These are phyloP conservation scores for Chiroxiphia lanceolata DNA, from an alignment of 2,797 vertebrate species.

Conservation along the genomic window DNA sequence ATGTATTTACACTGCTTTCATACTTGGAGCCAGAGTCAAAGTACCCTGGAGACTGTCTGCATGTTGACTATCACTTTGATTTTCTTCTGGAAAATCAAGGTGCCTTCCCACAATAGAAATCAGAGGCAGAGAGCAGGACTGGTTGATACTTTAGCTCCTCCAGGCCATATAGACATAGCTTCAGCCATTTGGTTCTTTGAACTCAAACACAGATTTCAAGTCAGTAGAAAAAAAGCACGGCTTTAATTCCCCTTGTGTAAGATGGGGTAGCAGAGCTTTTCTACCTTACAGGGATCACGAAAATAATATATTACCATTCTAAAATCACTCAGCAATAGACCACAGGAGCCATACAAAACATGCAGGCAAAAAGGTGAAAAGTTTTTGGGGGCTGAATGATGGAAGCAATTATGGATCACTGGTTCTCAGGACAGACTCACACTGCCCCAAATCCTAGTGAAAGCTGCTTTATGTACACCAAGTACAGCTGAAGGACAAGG, in stretches of 20 bases:
- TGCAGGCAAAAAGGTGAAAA: not conserved
- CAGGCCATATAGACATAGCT: not conserved
- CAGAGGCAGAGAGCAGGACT: not conserved
- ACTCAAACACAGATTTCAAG: conserved; percentile 15
- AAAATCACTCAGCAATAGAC: not conserved
- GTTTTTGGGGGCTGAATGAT: not conserved
- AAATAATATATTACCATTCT: not conserved
- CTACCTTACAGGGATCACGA: not conserved
- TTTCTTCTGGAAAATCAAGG: not conserved
- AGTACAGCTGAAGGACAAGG: not conserved
- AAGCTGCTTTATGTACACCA: not conserved
- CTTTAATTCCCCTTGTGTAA: not conserved
- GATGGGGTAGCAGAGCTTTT: not conserved
- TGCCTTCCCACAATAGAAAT: not conserved
- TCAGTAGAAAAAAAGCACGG: not conserved
- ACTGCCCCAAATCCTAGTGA: not conserved
- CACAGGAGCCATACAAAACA: not conserved
- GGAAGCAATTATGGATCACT: fast-evolving
- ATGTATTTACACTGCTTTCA: not conserved
- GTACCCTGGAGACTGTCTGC: not conserved
- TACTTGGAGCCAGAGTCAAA: not conserved
- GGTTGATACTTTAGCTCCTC: not conserved
- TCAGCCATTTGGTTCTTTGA: not conserved
- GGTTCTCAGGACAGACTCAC: not conserved
- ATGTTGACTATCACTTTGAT: not conserved